Conservation (phyloP, 2,797 vertebrate species). For the Otolemur crassicaudatus region DNA sequence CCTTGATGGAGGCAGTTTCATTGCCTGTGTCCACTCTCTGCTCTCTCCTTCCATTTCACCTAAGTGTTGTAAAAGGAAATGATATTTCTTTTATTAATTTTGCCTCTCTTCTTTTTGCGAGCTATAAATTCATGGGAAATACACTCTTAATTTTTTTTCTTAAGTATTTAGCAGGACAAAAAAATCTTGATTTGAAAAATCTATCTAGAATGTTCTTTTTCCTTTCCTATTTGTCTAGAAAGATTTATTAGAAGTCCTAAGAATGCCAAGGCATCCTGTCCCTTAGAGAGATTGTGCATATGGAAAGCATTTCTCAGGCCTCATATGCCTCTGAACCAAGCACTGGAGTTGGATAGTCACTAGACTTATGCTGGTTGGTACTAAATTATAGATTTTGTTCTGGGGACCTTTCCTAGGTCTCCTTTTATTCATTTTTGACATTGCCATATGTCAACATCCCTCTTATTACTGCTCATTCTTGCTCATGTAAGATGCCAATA, state of each 20-base stretch:
- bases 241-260: neutral
- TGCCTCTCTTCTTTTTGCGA: neutral
- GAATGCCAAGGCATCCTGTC: neutral
- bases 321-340: neutral
- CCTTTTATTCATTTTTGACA: neutral
- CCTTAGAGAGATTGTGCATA: neutral
- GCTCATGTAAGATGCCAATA: neutral
- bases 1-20: neutral
- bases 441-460: neutral
- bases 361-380: neutral
- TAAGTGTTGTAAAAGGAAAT: neutral
- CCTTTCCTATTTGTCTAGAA: neutral
- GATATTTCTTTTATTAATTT: neutral
- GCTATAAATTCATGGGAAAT: neutral
- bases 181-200: slow-evolving; percentile 34
- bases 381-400: neutral
- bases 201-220: neutral
- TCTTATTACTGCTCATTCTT: neutral
- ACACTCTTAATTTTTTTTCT: neutral
- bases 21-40: neutral
- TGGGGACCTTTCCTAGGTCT: neutral
- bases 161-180: slow-evolving; percentile 4
- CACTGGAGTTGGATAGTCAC: rapidly evolving
- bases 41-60: neutral
- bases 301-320: neutral